These are phyloP conservation scores for Mystacides longicornis DNA, from an alignment of 2,888 invertebrate species.

Conservation along the genomic window DNA sequence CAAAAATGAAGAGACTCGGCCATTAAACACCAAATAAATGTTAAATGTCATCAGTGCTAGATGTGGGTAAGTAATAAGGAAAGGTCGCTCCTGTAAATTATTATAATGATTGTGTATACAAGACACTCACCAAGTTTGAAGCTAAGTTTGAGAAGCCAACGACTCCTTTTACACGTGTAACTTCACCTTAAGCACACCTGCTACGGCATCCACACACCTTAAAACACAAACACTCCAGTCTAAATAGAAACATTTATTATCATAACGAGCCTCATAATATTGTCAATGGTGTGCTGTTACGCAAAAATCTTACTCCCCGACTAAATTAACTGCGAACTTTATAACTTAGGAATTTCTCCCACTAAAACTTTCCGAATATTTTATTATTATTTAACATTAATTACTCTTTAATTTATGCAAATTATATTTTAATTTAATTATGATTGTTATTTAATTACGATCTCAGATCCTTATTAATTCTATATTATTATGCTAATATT, in stretches of 20 bases:
- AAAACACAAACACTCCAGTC: background rate
- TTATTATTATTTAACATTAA: no score
- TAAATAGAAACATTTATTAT: background rate
- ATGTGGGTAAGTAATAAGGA: no score
- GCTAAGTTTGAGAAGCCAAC: background rate
- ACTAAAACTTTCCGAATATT: background rate
- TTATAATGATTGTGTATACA: background rate
- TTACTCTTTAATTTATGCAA: no score
- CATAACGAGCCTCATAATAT: background rate
- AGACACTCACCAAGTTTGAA: background rate
- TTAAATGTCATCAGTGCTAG: no score
- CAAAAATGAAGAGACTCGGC: no score
- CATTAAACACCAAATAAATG: no score
- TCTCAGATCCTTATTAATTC: no score
- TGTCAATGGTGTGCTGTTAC: background rate
- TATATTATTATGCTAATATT: no score
- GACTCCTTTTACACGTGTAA: slow-evolving; percentile 1
- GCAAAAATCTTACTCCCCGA: background rate
- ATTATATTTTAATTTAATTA: no score
- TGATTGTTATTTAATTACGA: no score
- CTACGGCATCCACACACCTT: background rate
- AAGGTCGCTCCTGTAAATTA: no score
- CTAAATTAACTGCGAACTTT: background rate
- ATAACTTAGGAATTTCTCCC: slow-evolving; percentile 1
- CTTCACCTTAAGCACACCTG: background rate